Evolutionary conservation across 1,140 invertebrate species (phyloP), one percentile per base, ranked within the genome.

Genomic region (Sminthurinus signatus): DNA sequence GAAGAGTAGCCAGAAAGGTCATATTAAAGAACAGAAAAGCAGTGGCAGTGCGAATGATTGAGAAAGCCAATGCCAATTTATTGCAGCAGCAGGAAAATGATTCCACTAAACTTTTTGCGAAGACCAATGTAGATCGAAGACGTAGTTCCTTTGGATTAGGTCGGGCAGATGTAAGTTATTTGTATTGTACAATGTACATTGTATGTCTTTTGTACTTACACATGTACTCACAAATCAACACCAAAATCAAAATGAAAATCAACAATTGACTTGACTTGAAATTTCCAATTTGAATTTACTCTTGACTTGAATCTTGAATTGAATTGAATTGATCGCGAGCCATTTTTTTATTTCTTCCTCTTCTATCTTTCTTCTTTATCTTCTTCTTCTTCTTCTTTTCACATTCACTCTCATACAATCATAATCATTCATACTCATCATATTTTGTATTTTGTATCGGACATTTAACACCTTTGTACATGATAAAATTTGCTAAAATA

Each of bases 11-110:
- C 21, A 65, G 39, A 48, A 65, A 65, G 54, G 65, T 71, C n/a
- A 71, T 71, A 29, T 48, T 68, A 39, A 64, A 63, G 43, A 71
- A 71, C 59, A 52, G 69, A 32, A 71, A 71, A 36, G 56, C 62
- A 21, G 51, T 63, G 14, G 69, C 69, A 15, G 62, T 62, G 27
- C 19, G 28, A 28, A 58, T 60, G 27, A 71, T 71, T 59, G 48
- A 42, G 21, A 52, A 60, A 65, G 44, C 60, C 17, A n/a, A n/a
- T n/a, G 65, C 36, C 32, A 32, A 56, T 56, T 56, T 56, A 42
- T 19, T 4, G 2, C 12, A 25, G 54, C 3, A 36, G 29, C 14
- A 54, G 27, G 27, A 10, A 28, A 21, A 12, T 25, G 51, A 8
- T 17, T 54, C 29, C 14, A 50, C 14, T 8, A 32, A 32, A 14